Evolutionary conservation across 2,888 invertebrate genomes (phyloP), one percentile per base, ranked within the genome.

Genomic region (Nineta flava): DNA sequence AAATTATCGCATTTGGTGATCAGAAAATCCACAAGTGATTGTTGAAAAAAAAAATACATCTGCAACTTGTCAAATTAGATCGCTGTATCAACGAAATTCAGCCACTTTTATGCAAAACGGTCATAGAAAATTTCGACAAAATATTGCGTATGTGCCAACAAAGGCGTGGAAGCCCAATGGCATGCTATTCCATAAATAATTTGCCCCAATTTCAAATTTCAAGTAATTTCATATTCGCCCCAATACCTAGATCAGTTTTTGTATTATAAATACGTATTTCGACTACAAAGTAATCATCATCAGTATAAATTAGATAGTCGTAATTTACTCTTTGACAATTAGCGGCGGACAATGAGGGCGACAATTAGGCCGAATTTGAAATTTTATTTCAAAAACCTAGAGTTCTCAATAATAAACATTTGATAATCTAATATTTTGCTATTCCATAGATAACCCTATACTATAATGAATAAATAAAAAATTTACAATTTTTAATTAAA

Each of bases 21-120:
- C 44, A 17, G 55, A 57, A 51, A 57, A 59, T 50, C 57, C 58
- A 49, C 52, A 47, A 48, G 55, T 47, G 40, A 52, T 55, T 48
- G 32, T 35, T 6, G 35, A 35, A 13, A 35, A 35, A 19, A 35
- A 7, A 32, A 32, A 32, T 32, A 10, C 32, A 32, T 49, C 17
- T 57, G 38, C 53, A 54, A 55, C 55, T 51, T 51, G 55, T 56
- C 17, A 57, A 55, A 51, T 57, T 59, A 54, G 59, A 59, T 54
- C 57, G 59, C 51, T 32, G 10, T 32, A 32, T 32, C 32, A 32
- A 32, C 32, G 32, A 32, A 32, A 32, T 32, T 32, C 32, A 32
- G 32, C 32, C 32, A 32, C 32, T 9, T 32, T 32, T 32, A 32
- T 32, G 32, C 32, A 32, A 32, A 32, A 32, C 10, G 32, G 32